Base-by-base conservation (phyloP, 2,113 vertebrate genomes). In the Jacana jacana region DNA sequence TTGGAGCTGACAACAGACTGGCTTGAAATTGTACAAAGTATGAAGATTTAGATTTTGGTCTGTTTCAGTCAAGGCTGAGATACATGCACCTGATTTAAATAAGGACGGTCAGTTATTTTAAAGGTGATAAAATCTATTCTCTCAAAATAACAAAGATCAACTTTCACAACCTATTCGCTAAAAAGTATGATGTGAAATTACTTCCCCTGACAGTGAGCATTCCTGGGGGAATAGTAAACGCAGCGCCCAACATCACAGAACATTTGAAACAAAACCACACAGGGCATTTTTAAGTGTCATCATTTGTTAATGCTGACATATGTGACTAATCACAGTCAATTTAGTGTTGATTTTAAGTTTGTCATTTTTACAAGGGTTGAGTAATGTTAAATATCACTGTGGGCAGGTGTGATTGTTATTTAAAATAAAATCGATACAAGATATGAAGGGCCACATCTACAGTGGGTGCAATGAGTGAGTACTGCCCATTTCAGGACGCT, bases 131-230 rank as follows among this genome's bases (percentile, higher is more conserved):
- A 89, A 82, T 52, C 88, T 60, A 11, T 17, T n/a, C 55, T 73
- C 85, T 86, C 81, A 3, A 22, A 81, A 87, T 40, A 92, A 49
- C 68, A 28, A 52, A 88, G 88, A 95, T 92, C 90, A 84, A 4
- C 89, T 88, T 95, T 89, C 96, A 42, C 82, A 71, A 76, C 76
- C 92, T 66, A 2, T 85, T 95, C 49, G 58, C 84, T 92, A 84
- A 96, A 91, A 86, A 82, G 61, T 69, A 63, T 55, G 91, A 92
- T 35, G 58, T 85, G 94, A 96, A 97, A 96, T 91, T 37, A 55
- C 76, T 61, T 88, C 77, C 73, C 81, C 46, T 81, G 95, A 78
- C 91, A 88, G 89, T 44, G 76, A 95, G 76, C 51, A 18, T 92
- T 95, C 94, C 83, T 10, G 49, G 31, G 86, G 83, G 79, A 81